These are phyloP conservation scores for Lucilia sericata DNA, from an alignment of 1,140 invertebrate species.

Conservation along the genomic window DNA sequence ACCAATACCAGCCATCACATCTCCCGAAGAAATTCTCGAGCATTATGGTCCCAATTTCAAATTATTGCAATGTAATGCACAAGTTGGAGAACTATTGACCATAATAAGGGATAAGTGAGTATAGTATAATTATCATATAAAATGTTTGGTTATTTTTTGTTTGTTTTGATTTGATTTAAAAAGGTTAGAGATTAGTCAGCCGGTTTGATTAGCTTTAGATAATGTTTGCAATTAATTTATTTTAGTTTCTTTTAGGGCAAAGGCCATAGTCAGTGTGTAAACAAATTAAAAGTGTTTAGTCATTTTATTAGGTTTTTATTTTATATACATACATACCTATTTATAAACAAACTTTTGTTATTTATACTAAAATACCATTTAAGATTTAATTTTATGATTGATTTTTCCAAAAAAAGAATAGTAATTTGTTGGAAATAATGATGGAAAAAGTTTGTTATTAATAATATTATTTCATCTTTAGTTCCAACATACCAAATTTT, in stretches of 20 bases:
- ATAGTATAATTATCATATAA: neutral
- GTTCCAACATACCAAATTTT: too few species aligned
- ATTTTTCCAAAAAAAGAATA: too few species aligned
- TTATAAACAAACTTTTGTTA: too few species aligned
- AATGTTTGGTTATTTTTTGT: neutral
- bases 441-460: too few species aligned
- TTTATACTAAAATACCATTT: too few species aligned
- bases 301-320: too few species aligned
- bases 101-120: constrained; percentile 91
- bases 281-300: too few species aligned
- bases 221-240: constrained; percentile 29
- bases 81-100: constrained; percentile 93
- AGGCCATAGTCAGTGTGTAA: too few species aligned
- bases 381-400: too few species aligned
- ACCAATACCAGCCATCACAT: constrained; percentile 28
- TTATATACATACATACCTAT: too few species aligned
- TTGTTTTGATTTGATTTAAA: neutral
- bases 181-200: neutral
- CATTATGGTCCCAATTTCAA: constrained; percentile 86
- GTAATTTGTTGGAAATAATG: too few species aligned
- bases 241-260: neutral
- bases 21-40: constrained; percentile 54
- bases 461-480: too few species aligned
- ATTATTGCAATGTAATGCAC: constrained; percentile 84
- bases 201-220: neutral